A percentile compares a stretch with the other conserved stretches of the same genome.
Conservation (phyloP, 2,113 vertebrate genomes). For the Apeltes quadracus region DNA sequence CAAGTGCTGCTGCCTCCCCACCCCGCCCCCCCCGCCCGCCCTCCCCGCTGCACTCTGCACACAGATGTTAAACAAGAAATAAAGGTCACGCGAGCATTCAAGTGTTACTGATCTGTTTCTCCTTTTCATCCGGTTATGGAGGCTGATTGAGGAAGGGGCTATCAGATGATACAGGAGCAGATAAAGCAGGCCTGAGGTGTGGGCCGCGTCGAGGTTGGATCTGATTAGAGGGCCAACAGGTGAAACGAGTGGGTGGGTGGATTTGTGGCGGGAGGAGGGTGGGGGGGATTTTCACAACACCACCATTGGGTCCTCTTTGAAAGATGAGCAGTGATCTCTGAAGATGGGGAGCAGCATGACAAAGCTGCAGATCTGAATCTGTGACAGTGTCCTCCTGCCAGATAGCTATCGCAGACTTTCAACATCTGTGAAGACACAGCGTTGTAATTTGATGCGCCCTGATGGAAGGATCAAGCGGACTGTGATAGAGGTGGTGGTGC, state of each 20-base stretch:
- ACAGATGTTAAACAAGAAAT: conserved; percentile 69
- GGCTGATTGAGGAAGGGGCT: conserved; percentile 68
- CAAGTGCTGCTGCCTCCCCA: conserved; percentile 48
- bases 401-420: conserved; percentile 60
- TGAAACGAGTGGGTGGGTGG: conserved; percentile 58
- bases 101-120: conserved; percentile 75
- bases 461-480: conserved; percentile 37
- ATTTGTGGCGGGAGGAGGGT: neutral
- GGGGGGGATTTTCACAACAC: conserved; percentile 69
- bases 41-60: conserved; percentile 29
- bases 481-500: conserved; percentile 29
- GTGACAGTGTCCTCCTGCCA: conserved; percentile 47
- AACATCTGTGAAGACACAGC: conserved; percentile 39
- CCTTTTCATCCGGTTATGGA: conserved; percentile 72
- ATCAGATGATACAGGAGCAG: conserved; percentile 67
- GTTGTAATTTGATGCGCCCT: conserved; percentile 19
- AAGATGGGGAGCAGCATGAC: conserved; percentile 42
- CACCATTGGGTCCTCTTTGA: conserved; percentile 65
- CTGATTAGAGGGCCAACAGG: conserved; percentile 71
- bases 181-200: conserved; percentile 56
- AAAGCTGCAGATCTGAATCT: conserved; percentile 52
- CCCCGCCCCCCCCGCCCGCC: conserved; percentile 20
- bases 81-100: conserved; percentile 63
- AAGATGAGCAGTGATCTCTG: conserved; percentile 61
- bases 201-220: conserved; percentile 56